Evolutionary conservation across 2,888 invertebrate species (phyloP).

Genomic region (Adineta ricciae): DNA sequence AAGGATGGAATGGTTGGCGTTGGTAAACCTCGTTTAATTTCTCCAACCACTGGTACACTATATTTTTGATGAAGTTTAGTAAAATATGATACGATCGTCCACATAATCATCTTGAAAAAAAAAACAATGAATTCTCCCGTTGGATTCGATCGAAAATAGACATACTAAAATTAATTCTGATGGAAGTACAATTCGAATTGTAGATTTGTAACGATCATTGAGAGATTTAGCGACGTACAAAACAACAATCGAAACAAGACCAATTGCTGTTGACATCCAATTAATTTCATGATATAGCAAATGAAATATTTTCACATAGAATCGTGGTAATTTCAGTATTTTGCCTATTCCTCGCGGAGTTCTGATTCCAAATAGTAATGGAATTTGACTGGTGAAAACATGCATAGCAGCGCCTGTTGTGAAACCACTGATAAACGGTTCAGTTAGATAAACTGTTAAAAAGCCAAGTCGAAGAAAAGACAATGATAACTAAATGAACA

Average conservation of each 20-base stretch:
- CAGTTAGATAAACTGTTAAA: conserved; percentile 45
- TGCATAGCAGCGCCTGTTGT: conserved; percentile 45
- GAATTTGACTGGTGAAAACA: conserved; percentile 44
- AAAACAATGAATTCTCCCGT: no score
- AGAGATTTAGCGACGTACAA: neutral
- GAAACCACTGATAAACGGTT: conserved; percentile 46
- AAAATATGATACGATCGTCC: neutral
- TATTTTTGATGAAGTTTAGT: neutral
- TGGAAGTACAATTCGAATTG: neutral
- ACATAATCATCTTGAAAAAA: neutral
- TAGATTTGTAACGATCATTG: neutral
- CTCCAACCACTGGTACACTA: neutral
- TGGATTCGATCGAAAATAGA: no score
- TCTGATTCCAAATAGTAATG: conserved; percentile 41
- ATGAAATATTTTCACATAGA: neutral
- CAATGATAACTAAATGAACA: neutral
- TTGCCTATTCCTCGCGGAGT: neutral
- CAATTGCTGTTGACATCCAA: neutral
- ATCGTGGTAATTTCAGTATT: neutral
- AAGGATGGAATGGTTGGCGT: neutral
- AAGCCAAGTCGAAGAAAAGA: conserved; percentile 41
- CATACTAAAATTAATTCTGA: neutral
- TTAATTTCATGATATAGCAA: neutral
- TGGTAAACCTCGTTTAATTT: neutral
- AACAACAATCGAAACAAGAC: neutral